A percentile compares a stretch with the other conserved stretches of the same genome.
These are phyloP conservation scores for Polyodon spathula DNA, from an alignment of 2,113 vertebrate genomes.

Conservation along the genomic window DNA sequence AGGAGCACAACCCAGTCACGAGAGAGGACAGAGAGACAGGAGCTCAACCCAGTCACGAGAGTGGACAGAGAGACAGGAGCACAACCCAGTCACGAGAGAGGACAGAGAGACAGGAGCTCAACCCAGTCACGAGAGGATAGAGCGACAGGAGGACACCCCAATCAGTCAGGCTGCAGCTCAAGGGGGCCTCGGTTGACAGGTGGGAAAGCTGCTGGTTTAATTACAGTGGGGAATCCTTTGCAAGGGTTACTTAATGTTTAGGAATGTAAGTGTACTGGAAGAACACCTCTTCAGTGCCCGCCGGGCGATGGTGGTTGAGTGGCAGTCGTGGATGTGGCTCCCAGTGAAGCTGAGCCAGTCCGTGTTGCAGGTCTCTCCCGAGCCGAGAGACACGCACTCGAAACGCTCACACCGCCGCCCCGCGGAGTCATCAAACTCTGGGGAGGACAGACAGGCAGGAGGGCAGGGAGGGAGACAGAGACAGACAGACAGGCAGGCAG, in stretches of 20 bases:
- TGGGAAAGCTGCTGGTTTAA: no score
- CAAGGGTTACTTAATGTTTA: no score
- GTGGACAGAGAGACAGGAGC: conserved; percentile 13
- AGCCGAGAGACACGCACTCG: conserved; percentile 65
- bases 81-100: conserved; percentile 11
- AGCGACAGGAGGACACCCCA: neutral
- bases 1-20: neutral
- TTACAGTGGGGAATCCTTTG: no score
- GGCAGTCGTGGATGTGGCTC: conserved; percentile 64
- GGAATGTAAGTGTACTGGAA: no score
- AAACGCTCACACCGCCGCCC: conserved; percentile 46
- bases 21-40: neutral
- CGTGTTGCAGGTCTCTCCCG: conserved; percentile 49
- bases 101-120: neutral
- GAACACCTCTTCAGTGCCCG: conserved; percentile 68
- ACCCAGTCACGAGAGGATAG: no score
- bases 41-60: no score
- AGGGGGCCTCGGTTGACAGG: no score
- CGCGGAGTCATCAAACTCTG: conserved; percentile 36
- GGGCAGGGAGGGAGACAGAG: no score
- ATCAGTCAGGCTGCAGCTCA: no score
- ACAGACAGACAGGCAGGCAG: no score
- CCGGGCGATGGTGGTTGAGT: conserved; percentile 60
- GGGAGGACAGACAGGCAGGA: no score
- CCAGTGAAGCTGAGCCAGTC: conserved; percentile 63